These are phyloP conservation scores for Meandrina meandrites DNA, from an alignment of 92 coral and sea anemone species.

Conservation along the genomic window DNA sequence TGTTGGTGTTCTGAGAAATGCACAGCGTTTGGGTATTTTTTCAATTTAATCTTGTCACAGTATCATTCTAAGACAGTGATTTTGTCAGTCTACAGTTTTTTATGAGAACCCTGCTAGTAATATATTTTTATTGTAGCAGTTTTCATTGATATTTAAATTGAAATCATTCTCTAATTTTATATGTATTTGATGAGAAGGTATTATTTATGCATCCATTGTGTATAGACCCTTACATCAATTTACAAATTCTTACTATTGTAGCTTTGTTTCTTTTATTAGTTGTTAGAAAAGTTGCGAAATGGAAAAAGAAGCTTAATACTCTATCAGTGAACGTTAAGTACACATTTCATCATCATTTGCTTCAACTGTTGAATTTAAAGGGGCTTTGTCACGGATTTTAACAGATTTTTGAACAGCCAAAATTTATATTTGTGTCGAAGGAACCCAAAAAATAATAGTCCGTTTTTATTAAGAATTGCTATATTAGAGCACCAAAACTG, in stretches of 20 bases:
- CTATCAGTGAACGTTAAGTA: neutral
- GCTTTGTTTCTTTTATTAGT: no score
- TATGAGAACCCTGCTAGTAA: neutral
- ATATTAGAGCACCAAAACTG: no score
- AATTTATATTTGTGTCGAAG: no score
- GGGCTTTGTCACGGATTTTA: no score
- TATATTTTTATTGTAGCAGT: neutral
- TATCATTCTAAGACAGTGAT: neutral
- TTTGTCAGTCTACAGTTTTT: neutral
- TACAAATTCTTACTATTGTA: neutral
- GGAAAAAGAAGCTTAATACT: no score
- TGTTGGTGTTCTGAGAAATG: no score
- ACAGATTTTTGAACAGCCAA: no score
- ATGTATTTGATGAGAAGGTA: neutral
- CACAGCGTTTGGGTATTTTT: neutral
- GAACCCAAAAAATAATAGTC: no score
- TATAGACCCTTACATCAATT: neutral
- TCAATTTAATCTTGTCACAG: neutral
- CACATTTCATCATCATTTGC: neutral
- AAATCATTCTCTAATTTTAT: neutral
- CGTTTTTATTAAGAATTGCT: no score
- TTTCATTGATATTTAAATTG: neutral
- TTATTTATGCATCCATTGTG: neutral
- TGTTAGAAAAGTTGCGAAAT: no score
- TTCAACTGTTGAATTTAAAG: neutral